Evolutionary conservation across 2,888 invertebrate species (phyloP).

Genomic region (Drosophila formosana): DNA sequence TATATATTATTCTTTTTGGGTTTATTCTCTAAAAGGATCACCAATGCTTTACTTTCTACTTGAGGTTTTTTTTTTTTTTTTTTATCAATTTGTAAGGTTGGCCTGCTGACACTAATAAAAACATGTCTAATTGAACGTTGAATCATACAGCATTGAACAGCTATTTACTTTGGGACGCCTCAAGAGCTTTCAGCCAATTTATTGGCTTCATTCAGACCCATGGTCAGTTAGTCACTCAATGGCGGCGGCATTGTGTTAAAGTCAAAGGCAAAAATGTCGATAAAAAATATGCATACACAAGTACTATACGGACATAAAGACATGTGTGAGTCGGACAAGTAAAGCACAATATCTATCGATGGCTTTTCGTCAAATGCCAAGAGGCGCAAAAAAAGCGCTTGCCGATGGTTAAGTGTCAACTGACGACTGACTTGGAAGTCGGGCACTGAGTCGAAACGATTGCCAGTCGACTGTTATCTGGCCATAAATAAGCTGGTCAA

Average conservation of each 20-base stretch:
- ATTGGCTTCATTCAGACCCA: not conserved
- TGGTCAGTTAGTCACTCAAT: not conserved
- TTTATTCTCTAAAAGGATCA: too few relatives aligned
- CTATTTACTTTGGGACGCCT: constrained; percentile 1
- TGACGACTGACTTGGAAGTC: constrained; percentile 11
- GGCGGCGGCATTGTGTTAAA: constrained; percentile 11
- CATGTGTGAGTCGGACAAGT: not conserved
- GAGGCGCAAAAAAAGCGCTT: not conserved
- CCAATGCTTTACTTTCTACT: too few relatives aligned
- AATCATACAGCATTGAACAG: not conserved
- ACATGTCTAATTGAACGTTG: not conserved
- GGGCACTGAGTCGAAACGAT: constrained; percentile 15
- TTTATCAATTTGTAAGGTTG: too few relatives aligned
- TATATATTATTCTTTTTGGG: too few relatives aligned
- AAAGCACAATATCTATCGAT: constrained; percentile 2
- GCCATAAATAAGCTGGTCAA: constrained; percentile 7
- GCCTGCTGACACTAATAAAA: not conserved
- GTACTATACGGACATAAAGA: not conserved
- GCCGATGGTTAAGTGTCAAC: constrained; percentile 7
- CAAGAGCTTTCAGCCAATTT: not conserved
- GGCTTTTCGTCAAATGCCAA: constrained; percentile 6
- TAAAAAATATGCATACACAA: not conserved
- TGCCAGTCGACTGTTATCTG: constrained; percentile 55
- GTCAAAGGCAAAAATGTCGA: constrained; percentile 15
- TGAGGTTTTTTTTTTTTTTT: too few relatives aligned